Evolutionary conservation across 2,888 invertebrate genomes (phyloP), one percentile per base, ranked within the genome.

Genomic region (Vandiemenella viatica): DNA sequence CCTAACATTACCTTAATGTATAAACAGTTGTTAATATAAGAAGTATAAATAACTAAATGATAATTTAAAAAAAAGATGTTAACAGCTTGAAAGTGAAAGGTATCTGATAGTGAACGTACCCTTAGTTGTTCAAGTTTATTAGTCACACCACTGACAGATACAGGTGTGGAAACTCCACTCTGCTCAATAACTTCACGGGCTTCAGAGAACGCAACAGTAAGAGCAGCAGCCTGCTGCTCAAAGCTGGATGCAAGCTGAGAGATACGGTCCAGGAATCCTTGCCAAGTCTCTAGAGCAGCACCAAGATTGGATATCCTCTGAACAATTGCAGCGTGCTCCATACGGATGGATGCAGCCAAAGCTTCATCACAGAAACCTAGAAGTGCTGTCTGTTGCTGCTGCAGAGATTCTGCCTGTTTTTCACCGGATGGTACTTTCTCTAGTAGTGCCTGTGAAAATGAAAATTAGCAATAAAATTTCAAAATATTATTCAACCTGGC

Each of bases 251-350:
- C 72, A 1, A 85, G 67, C 37, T 73, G 72, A 3, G 74, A 68
- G 58, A 87, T 82, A 58, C 80, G 73, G 50, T 74, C 69, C 18
- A 88, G 67, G 65, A 85, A 87, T 20, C 53, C 56, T 15, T 49
- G 56, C 89, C 89, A 89, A 0, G 87, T 88, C 58, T 83, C 79
- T 6, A 89, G 67, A 43, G 84, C 83, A 7, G 89, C 88, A 55
- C 80, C 77, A 15, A 87, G 65, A 61, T 87, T 89, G 41, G 78
- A 77, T n/a, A 87, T 77, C 49, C 88, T 70, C 61, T 88, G 84
- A 1, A 73, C 73, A 23, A 81, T 77, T 2, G 87, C 83, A 0
- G 80, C 79, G 60, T 83, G 81, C 63, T 89, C 88, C 77, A 86
- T 83, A 52, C 83, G 74, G 15, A 88, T 79, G 0, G 87, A 84